Evolutionary conservation across 2,797 vertebrate genomes (phyloP).

Genomic region (Malacoraja senta): DNA sequence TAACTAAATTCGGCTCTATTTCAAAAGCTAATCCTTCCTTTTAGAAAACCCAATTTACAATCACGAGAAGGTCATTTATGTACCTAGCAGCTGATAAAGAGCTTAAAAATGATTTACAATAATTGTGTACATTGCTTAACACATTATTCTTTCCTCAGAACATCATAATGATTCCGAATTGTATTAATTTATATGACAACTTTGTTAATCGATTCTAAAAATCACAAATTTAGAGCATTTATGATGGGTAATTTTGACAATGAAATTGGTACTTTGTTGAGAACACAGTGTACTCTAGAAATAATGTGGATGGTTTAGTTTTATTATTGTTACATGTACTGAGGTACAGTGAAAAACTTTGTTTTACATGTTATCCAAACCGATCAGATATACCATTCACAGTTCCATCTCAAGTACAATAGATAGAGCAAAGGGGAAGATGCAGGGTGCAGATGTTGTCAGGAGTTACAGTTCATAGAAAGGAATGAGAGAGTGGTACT

Average conservation of each 20-base stretch:
- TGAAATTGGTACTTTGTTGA: not conserved
- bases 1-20: not conserved
- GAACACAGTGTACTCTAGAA: slow-evolving; percentile 6
- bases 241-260: not conserved
- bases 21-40: not conserved
- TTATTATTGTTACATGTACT: too few relatives aligned
- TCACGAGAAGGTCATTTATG: not conserved
- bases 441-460: too few relatives aligned
- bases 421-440: too few relatives aligned
- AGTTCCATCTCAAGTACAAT: too few relatives aligned
- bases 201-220: not conserved
- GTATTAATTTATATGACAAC: not conserved
- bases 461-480: not conserved
- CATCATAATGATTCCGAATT: not conserved
- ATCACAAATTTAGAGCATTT: not conserved
- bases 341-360: too few relatives aligned
- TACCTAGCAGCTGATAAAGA: too few relatives aligned
- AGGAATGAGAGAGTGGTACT: not conserved
- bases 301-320: not conserved
- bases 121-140: slow-evolving; percentile 9
- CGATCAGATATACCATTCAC: too few relatives aligned
- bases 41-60: not conserved
- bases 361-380: too few relatives aligned
- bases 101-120: not conserved
- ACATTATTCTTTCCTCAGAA: not conserved